A percentile compares a stretch with the other conserved stretches of the same genome.
Conservation (phyloP, 1,140 invertebrate species). For the Sycobia sp. region DNA sequence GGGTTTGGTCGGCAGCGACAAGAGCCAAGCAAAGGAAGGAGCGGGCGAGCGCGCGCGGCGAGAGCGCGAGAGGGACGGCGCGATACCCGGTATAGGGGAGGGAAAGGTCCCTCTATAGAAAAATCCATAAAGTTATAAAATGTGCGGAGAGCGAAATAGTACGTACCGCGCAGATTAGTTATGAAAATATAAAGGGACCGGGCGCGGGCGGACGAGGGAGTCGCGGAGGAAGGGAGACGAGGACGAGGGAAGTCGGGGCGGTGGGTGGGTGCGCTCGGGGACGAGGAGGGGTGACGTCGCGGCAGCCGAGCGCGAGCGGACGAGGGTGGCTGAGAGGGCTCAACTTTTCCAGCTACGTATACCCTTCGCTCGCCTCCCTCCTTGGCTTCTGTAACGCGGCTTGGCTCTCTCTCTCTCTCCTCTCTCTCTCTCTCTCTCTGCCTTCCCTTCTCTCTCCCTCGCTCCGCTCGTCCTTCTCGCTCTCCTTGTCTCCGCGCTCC, state of each 20-base stretch:
- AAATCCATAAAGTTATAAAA: constrained; percentile 61
- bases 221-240: constrained; percentile 22
- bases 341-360: constrained; percentile 52
- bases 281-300: constrained; percentile 42
- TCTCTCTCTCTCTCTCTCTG: constrained; percentile 8
- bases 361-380: constrained; percentile 38
- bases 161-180: constrained; percentile 60
- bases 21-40: too few relatives aligned
- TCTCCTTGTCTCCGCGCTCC: neutral
- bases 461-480: neutral
- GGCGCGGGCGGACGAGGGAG: constrained; percentile 27
- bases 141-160: constrained; percentile 58
- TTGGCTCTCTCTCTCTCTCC: constrained; percentile 1
- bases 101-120: constrained; percentile 47
- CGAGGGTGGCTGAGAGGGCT: constrained; percentile 53
- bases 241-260: constrained; percentile 1
- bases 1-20: too few relatives aligned
- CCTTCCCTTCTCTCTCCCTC: neutral
- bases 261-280: constrained; percentile 35
- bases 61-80: constrained; percentile 27
- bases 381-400: constrained; percentile 12
- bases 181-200: constrained; percentile 59
- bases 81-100: constrained; percentile 3
- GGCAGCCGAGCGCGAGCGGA: constrained; percentile 35
- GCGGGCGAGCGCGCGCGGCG: constrained; percentile 38